Percentiles rank a stretch among this genome's conserved stretches.
These are phyloP conservation scores for Zeuzera pyrina DNA, from an alignment of 2,888 invertebrate genomes.

Conservation along the genomic window DNA sequence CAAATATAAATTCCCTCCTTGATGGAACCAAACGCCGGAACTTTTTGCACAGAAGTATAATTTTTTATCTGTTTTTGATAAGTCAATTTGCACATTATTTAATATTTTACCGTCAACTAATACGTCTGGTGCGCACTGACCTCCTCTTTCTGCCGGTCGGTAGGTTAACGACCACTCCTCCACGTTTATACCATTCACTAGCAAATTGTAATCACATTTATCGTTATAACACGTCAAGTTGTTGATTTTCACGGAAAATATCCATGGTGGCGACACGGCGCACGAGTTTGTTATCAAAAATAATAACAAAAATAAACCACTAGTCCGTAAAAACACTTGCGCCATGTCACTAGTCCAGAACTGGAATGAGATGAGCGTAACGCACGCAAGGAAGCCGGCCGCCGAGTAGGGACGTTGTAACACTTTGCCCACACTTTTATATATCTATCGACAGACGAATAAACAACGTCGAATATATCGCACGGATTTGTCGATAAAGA, in stretches of 20 bases:
- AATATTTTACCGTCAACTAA: slow-evolving; percentile 24
- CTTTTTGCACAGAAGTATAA: slow-evolving; percentile 51
- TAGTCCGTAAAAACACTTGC: slow-evolving; percentile 51
- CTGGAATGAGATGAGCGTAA: slow-evolving; percentile 15
- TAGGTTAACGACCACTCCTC: slow-evolving; percentile 51
- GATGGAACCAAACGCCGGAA: slow-evolving; percentile 45
- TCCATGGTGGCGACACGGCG: slow-evolving; percentile 54
- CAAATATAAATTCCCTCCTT: slow-evolving; percentile 54
- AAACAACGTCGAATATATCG: too few relatives aligned
- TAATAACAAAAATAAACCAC: slow-evolving; percentile 54
- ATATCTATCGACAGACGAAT: too few relatives aligned
- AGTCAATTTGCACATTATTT: slow-evolving; percentile 27
- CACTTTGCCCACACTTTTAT: too few relatives aligned
- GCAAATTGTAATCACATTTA: slow-evolving; percentile 46
- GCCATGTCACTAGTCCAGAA: slow-evolving; percentile 38
- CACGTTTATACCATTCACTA: slow-evolving; percentile 36
- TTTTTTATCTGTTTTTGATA: slow-evolving; percentile 30
- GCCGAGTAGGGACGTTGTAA: too few relatives aligned
- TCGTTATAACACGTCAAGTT: slow-evolving; percentile 32
- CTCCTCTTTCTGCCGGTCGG: slow-evolving; percentile 30
- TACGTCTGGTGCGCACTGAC: slow-evolving; percentile 25
- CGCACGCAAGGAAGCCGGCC: slow-evolving; percentile 19
- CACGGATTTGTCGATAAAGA: too few relatives aligned
- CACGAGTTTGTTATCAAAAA: slow-evolving; percentile 49
- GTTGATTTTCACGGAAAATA: slow-evolving; percentile 46